Evolutionary conservation across 2,797 vertebrate species (phyloP).

Genomic region (Rhinoraja longicauda): DNA sequence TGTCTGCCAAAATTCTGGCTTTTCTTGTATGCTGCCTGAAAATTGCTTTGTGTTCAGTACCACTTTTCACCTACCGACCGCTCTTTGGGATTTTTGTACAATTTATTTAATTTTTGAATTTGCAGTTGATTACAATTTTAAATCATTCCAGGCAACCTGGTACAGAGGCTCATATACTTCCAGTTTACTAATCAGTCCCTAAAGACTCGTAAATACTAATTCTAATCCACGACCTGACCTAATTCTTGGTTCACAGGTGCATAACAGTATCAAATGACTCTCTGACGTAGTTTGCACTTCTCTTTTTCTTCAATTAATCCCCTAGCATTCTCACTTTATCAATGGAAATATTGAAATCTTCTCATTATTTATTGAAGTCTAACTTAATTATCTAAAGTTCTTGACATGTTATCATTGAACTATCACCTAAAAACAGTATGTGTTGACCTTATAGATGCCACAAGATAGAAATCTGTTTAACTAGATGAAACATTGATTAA

Average conservation of each 20-base stretch:
- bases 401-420: not conserved
- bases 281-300: not conserved
- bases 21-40: not conserved
- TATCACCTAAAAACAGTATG: not conserved
- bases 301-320: not conserved
- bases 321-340: not conserved
- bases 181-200: conserved; percentile 18
- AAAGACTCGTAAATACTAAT: not conserved
- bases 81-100: not conserved
- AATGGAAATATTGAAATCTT: not conserved
- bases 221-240: not conserved
- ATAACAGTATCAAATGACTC: not conserved
- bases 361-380: not conserved
- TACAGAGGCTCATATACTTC: not conserved
- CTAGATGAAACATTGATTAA: no score
- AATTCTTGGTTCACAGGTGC: not conserved
- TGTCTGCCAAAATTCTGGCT: not conserved
- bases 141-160: not conserved
- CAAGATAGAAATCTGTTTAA: no score
- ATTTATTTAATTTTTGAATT: not conserved
- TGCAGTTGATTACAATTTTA: not conserved
- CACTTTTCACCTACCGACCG: not conserved
- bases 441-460: no score
- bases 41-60: not conserved
- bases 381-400: not conserved